These are phyloP conservation scores for Pristionchus exspectatus DNA, from an alignment of 2,888 invertebrate species.

Conservation along the genomic window DNA sequence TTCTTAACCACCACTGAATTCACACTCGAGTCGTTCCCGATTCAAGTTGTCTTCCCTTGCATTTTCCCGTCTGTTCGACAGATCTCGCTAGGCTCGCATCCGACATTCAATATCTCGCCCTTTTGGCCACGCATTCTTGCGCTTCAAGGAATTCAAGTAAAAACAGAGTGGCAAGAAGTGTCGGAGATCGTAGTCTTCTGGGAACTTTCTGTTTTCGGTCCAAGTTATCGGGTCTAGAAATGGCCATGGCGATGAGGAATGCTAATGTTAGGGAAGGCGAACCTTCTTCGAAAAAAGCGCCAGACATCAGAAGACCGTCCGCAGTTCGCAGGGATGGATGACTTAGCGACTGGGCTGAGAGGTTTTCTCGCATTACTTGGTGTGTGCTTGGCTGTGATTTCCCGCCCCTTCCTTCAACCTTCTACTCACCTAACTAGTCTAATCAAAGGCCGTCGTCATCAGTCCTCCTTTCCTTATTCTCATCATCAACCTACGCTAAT, in stretches of 20 bases:
- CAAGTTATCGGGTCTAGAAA: not conserved
- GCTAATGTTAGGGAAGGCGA: not conserved
- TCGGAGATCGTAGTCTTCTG: not conserved
- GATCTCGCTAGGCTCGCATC: not conserved
- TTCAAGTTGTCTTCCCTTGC: slow-evolving; percentile 34
- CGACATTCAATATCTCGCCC: slow-evolving; percentile 10
- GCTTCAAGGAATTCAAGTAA: not conserved
- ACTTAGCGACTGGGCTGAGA: not conserved
- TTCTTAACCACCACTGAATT: slow-evolving; percentile 29
- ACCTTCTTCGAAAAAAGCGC: not conserved
- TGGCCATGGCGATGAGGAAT: not conserved
- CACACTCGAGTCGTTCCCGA: not conserved
- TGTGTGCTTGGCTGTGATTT: not conserved
- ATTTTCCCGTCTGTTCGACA: not conserved
- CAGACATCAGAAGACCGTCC: not conserved
- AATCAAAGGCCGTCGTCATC: slow-evolving; percentile 27
- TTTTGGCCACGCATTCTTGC: slow-evolving; percentile 6
- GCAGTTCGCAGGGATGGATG: not conserved
- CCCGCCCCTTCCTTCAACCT: not conserved
- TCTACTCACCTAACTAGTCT: not conserved
- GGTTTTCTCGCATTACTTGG: not conserved
- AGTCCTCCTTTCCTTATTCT: not conserved
- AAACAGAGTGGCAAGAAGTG: not conserved
- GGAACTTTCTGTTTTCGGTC: not conserved
- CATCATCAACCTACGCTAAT: slow-evolving; percentile 37